phyloP scores from a whole-genome alignment of 2,888 invertebrate genomes.

The Hofmannophila pseudospretella region DNA sequence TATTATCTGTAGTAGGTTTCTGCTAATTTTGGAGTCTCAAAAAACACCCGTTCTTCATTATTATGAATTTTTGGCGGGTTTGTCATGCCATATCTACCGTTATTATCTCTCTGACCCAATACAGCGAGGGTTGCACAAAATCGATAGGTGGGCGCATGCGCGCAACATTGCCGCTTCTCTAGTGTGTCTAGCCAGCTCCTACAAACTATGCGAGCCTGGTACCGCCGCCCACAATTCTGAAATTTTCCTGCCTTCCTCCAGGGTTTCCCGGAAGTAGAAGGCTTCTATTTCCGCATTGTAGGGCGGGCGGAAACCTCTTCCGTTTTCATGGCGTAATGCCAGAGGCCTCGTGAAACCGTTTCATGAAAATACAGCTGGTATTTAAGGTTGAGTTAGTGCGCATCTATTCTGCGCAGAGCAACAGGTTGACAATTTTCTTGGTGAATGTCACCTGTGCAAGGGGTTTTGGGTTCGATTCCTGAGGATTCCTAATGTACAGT shows the following conservation, averaged over 20 bases:
- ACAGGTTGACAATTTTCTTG: slow-evolving; percentile 16
- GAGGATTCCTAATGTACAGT: too few relatives aligned
- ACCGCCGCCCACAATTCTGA: slow-evolving; percentile 71
- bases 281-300: slow-evolving; percentile 56
- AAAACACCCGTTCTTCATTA: too few relatives aligned
- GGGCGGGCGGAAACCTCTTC: slow-evolving; percentile 41
- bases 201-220: slow-evolving; percentile 45
- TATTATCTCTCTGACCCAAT: not conserved
- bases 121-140: slow-evolving; percentile 28
- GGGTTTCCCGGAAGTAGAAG: slow-evolving; percentile 51
- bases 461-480: too few relatives aligned
- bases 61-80: too few relatives aligned
- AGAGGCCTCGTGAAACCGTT: slow-evolving; percentile 8
- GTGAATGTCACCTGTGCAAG: not conserved
- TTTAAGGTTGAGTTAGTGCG: slow-evolving; percentile 30
- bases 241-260: slow-evolving; percentile 70
- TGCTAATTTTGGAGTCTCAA: too few relatives aligned
- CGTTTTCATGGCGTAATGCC: slow-evolving; percentile 1
- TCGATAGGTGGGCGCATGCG: slow-evolving; percentile 56
- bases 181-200: slow-evolving; percentile 22
- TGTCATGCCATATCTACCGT: slow-evolving; percentile 10
- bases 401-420: slow-evolving; percentile 33
- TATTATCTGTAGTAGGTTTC: too few relatives aligned
- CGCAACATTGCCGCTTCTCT: slow-evolving; percentile 10
- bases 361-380: not conserved